phyloP scores from a whole-genome alignment of 2,797 vertebrate genomes.

The Tapera naevia region DNA sequence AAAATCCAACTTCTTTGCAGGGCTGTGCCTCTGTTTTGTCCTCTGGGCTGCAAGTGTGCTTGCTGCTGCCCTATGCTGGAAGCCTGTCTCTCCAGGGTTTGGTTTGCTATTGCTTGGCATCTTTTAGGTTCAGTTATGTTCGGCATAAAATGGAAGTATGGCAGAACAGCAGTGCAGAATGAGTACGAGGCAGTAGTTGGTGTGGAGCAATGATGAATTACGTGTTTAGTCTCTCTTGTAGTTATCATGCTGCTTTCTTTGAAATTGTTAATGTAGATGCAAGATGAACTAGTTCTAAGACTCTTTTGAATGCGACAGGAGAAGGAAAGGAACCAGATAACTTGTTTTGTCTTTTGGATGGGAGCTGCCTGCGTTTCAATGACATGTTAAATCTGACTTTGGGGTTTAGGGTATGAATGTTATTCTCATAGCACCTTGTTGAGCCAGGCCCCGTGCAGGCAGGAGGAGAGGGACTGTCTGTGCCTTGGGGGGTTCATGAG shows the following conservation, averaged over 20 bases:
- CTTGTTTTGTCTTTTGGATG: neutral
- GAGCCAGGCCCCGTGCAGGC: neutral
- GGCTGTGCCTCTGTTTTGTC: neutral
- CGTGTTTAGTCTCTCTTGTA: neutral
- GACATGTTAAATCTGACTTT: slow-evolving; percentile 13
- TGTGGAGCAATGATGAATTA: neutral
- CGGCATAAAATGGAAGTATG: neutral
- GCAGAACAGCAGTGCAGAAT: neutral
- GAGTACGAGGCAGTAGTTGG: neutral
- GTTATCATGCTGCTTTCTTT: neutral
- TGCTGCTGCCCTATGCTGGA: neutral
- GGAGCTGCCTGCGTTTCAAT: slow-evolving; percentile 34
- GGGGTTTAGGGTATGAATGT: neutral
- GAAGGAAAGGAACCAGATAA: neutral
- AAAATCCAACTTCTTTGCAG: neutral
- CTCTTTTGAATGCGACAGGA: neutral
- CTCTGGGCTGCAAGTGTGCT: neutral
- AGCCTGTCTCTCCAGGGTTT: neutral
- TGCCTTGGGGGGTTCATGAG: slow-evolving; percentile 7
- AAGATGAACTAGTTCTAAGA: slow-evolving; percentile 19
- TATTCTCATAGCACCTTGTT: neutral
- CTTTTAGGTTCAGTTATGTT: neutral
- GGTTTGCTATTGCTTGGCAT: neutral
- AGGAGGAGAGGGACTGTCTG: slow-evolving; percentile 22
- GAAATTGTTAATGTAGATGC: neutral